Base-by-base conservation (phyloP, 2,888 invertebrate species). In the Caenorhabditis macrosperma region DNA sequence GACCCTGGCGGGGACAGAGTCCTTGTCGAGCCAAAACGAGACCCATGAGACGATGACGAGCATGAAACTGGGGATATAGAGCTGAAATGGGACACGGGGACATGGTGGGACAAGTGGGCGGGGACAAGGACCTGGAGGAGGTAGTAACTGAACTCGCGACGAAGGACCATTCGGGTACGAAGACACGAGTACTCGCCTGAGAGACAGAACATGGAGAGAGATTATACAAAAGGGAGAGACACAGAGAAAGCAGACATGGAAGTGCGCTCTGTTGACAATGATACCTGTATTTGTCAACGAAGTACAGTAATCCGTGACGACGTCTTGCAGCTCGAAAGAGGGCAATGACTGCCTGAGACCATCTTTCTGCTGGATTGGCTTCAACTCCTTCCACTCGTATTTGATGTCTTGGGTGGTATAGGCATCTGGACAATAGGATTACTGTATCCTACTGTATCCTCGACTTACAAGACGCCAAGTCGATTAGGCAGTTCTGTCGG, bases 371-470 rank as follows among this genome's bases (percentile, higher is more conserved):
- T 97, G 97, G 71, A 97, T 96, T 1, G 97, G 97, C 92, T 96
- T 96, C 33, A 94, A 95, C 17, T 74, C 82, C 92, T 97, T 97
- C 97, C 97, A 97, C 87, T 95, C 93, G 93, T 97, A 97, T 88
- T 96, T 95, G 90, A 97, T 93, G 92, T 97, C 97, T 87, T 95
- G 95, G 44, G 96, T 97, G 54, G 97, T 97, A 95, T 97, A 98
- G 83, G 97, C 97, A 92, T 98, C 88, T 89, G 78, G 28, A 86
- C 67, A 54, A 6, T 28, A 7, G 38, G n/a, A 9, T 68, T 52
- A 33, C 33, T 33, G 28, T 20, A 30, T 7, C 5, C 4, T 5
- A n/a, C n/a, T 24, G 35, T n/a, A n/a, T n/a, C n/a, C n/a, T n/a
- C n/a, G 74, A 82, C 86, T 83, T 75, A 89, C 88, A 97, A 91